phyloP scores from a whole-genome alignment of 2,113 vertebrate genomes.

The Eubucco bourcierii region DNA sequence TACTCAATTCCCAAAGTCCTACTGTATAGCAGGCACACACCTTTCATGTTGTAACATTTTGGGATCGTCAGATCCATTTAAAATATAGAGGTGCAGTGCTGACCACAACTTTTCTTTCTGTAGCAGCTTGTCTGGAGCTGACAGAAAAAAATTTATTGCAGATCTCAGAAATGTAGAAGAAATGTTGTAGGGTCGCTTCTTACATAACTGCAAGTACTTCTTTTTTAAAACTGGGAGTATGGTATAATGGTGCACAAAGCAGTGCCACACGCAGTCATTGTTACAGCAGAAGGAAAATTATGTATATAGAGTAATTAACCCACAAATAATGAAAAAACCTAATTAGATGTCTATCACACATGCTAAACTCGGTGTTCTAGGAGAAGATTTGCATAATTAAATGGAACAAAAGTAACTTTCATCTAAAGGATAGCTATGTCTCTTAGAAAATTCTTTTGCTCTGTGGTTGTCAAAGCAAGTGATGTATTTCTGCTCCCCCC shows the following conservation, averaged over 20 bases:
- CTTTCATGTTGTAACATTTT: neutral
- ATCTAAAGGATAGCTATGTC: neutral
- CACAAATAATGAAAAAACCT: neutral
- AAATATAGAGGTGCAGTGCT: neutral
- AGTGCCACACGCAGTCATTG: neutral
- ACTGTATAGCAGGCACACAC: neutral
- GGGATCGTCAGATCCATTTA: neutral
- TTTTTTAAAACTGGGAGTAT: neutral
- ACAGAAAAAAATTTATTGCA: neutral
- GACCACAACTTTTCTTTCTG: neutral
- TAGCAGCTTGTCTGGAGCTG: neutral
- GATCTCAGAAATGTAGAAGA: neutral
- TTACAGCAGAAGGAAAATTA: neutral
- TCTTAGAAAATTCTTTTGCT: constrained; percentile 26
- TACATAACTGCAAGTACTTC: neutral
- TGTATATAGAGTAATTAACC: neutral
- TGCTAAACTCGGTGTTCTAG: constrained; percentile 1
- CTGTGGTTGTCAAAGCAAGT: neutral
- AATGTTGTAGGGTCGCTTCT: neutral
- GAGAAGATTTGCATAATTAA: constrained; percentile 11
- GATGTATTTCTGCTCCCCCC: neutral
- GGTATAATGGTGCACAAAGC: neutral
- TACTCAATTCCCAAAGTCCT: neutral
- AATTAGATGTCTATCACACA: neutral
- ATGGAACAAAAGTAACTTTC: constrained; percentile 21